Evolutionary conservation across 64 coral and sea anemone species (phyloP).

Genomic region (Pocillopora damicornis): DNA sequence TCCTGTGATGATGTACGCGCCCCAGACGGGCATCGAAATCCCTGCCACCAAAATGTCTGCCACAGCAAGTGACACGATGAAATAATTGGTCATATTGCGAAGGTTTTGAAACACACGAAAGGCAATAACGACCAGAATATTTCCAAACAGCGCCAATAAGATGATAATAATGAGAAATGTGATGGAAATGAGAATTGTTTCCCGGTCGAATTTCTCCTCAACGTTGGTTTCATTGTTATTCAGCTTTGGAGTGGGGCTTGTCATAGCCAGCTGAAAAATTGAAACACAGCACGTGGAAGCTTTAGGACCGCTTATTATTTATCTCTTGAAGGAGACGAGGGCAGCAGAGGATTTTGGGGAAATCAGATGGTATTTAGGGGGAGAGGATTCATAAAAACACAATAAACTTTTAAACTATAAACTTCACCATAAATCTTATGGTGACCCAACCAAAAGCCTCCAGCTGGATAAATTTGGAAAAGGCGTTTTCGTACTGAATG

Average conservation of each 20-base stretch:
- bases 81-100: constrained; percentile 92
- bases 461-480: no score
- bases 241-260: neutral
- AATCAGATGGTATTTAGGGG: no score
- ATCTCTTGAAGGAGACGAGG: neutral
- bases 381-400: no score
- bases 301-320: neutral
- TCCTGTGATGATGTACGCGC: constrained; percentile 69
- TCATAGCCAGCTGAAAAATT: constrained; percentile 5
- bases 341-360: no score
- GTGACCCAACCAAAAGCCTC: no score
- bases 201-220: constrained; percentile 2
- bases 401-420: no score
- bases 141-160: constrained; percentile 79
- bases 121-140: constrained; percentile 73
- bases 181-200: constrained; percentile 44
- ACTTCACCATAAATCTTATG: no score
- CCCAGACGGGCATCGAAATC: constrained; percentile 84
- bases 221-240: neutral
- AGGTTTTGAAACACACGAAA: constrained; percentile 77
- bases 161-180: constrained; percentile 86
- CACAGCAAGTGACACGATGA: constrained; percentile 86
- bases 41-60: constrained; percentile 83
- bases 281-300: neutral
- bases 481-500: no score